Conservation (phyloP, 2,888 invertebrate genomes). For the Pollenia amentaria region DNA sequence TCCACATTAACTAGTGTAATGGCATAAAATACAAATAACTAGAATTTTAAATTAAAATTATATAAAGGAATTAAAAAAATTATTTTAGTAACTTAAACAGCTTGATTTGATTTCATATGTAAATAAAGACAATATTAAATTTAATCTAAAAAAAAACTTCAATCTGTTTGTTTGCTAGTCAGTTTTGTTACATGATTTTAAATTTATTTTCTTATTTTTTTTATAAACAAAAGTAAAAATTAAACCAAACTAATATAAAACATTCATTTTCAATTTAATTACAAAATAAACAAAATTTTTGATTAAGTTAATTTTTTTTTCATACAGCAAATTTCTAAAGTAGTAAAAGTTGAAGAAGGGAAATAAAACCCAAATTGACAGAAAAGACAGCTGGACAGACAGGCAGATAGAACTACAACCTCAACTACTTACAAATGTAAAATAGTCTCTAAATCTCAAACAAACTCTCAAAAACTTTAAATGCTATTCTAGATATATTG, state of each 20-base stretch:
- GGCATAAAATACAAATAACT: background rate
- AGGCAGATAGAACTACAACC: background rate
- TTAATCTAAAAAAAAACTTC: too few relatives aligned
- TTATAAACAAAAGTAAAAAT: too few relatives aligned
- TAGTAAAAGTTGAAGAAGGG: too few relatives aligned
- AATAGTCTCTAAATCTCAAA: conserved; percentile 3
- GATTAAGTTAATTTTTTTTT: background rate
- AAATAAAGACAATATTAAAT: background rate
- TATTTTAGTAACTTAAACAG: background rate
- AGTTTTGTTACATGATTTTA: too few relatives aligned
- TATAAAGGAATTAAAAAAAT: background rate
- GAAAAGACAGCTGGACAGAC: background rate
- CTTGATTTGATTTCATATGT: background rate
- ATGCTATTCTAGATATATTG: conserved; percentile 6
- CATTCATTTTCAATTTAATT: too few relatives aligned
- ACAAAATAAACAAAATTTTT: too few relatives aligned
- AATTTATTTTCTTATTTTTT: too few relatives aligned
- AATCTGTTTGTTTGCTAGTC: too few relatives aligned
- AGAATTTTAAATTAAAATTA: background rate
- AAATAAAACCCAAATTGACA: background rate
- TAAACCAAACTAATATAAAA: too few relatives aligned
- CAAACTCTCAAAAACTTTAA: background rate
- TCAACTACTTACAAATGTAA: conserved; percentile 33
- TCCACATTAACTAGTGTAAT: background rate
- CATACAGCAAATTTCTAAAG: background rate